Base-by-base conservation (phyloP, 2,113 vertebrate species). In the Perca flavescens region DNA sequence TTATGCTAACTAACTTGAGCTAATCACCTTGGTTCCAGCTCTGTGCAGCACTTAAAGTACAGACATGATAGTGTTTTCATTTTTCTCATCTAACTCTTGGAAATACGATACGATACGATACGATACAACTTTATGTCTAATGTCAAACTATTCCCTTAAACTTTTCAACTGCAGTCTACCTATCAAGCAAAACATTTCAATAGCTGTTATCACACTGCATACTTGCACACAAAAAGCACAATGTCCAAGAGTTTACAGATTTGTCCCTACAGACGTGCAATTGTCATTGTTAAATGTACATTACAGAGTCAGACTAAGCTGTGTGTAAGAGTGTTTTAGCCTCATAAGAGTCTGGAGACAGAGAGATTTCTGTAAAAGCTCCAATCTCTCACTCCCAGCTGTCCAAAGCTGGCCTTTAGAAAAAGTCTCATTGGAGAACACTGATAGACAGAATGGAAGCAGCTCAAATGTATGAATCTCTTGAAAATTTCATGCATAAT, bases 331-430 rank as follows among this genome's bases (percentile, higher is more conserved):
- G 62, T 73, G 65, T 85, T 86, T 75, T 60, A 6, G 31, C 63
- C 60, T 84, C 67, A 76, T 78, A 79, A 84, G 72, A 87, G 69
- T 83, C 70, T 84, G 74, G 69, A 79, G 83, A 84, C 64, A 66
- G 79, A 86, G 54, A 84, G 89, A 91, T 92, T 94, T 91, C 73
- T 77, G 80, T 53, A 16, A 83, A 81, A 81, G 80, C 89, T 88
- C 79, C 79, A 92, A 90, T 94, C 89, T 92, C 60, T 85, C 21
- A 43, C 75, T 85, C 68, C 77, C 86, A 91, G 91, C 88, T 92
- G 90, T 87, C 85, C 85, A 82, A 74, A 86, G 77, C 77, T 62
- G 69, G 66, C 86, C 78, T 81, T 84, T 80, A 62, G 79, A 84
- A 83, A 87, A 87, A 84, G 58, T 43, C 70, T 84, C 34, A 58